These are phyloP conservation scores for Formica aserva DNA, from an alignment of 2,888 invertebrate species.

Conservation along the genomic window DNA sequence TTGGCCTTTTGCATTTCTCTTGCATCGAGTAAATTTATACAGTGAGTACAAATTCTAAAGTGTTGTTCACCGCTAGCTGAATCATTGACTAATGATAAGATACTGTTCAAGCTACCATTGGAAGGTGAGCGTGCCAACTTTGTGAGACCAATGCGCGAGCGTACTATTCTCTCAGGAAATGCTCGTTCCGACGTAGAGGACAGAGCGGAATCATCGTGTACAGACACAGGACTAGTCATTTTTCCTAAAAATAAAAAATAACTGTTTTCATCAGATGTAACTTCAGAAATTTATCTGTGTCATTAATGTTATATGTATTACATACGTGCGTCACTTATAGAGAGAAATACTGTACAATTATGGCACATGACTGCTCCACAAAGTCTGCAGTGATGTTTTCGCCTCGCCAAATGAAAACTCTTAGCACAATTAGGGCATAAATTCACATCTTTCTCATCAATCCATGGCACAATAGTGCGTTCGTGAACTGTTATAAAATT, in stretches of 20 bases:
- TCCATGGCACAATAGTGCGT: conserved; percentile 94
- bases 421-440: conserved; percentile 97
- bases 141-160: conserved; percentile 81
- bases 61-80: conserved; percentile 86
- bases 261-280: background rate
- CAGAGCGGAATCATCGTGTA: conserved; percentile 82
- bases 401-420: conserved; percentile 93
- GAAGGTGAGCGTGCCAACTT: conserved; percentile 85
- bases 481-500: conserved; percentile 87
- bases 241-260: conserved; percentile 85
- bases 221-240: conserved; percentile 87
- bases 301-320: conserved; percentile 6
- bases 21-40: conserved; percentile 92
- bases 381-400: conserved; percentile 98
- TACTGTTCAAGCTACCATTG: conserved; percentile 86
- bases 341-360: conserved; percentile 95
- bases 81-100: conserved; percentile 83
- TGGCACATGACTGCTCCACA: conserved; percentile 98
- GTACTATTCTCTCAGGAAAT: conserved; percentile 79
- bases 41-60: conserved; percentile 91
- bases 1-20: conserved; percentile 93
- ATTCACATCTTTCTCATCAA: conserved; percentile 95
- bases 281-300: background rate
- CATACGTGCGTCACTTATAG: conserved; percentile 92
- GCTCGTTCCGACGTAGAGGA: conserved; percentile 80